phyloP scores from a whole-genome alignment of 2,888 invertebrate species.

The Rhamphomyia laevipes region DNA sequence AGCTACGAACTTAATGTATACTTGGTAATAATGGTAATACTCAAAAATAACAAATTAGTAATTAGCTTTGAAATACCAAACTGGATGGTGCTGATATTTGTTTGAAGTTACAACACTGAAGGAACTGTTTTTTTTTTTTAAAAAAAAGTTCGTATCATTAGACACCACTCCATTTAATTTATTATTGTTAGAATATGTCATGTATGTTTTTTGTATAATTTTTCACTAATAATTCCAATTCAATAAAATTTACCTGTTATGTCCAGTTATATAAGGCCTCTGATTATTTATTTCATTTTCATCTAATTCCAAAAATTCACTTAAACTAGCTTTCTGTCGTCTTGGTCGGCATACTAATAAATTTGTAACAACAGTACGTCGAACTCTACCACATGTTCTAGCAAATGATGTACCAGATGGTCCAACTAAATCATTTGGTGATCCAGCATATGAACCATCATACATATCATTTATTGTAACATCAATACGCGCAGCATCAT shows the following conservation, averaged over 20 bases:
- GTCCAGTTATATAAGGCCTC: slow-evolving; percentile 80
- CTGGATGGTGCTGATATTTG: too few species aligned
- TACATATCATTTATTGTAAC: slow-evolving; percentile 91
- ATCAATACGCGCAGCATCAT: slow-evolving; percentile 75
- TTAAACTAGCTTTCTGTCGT: slow-evolving; percentile 48
- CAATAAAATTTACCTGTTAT: slow-evolving; percentile 54
- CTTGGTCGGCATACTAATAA: slow-evolving; percentile 50
- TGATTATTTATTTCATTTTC: slow-evolving; percentile 77
- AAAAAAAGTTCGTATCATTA: too few species aligned
- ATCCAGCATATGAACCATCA: slow-evolving; percentile 91
- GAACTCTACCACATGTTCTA: slow-evolving; percentile 48
- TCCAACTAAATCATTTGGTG: slow-evolving; percentile 77
- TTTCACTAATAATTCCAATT: background rate
- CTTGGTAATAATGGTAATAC: too few species aligned
- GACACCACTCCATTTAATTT: too few species aligned
- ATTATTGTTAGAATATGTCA: too few species aligned
- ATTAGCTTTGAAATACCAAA: too few species aligned
- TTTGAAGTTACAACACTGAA: too few species aligned
- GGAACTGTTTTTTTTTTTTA: too few species aligned
- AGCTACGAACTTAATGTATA: too few species aligned
- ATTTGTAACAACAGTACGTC: slow-evolving; percentile 49
- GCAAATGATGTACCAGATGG: slow-evolving; percentile 61
- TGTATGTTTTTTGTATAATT: too few species aligned
- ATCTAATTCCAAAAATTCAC: slow-evolving; percentile 80
- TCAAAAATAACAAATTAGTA: too few species aligned